Evolutionary conservation across 2,113 vertebrate genomes (phyloP).

Genomic region (Nothobranchius furzeri): DNA sequence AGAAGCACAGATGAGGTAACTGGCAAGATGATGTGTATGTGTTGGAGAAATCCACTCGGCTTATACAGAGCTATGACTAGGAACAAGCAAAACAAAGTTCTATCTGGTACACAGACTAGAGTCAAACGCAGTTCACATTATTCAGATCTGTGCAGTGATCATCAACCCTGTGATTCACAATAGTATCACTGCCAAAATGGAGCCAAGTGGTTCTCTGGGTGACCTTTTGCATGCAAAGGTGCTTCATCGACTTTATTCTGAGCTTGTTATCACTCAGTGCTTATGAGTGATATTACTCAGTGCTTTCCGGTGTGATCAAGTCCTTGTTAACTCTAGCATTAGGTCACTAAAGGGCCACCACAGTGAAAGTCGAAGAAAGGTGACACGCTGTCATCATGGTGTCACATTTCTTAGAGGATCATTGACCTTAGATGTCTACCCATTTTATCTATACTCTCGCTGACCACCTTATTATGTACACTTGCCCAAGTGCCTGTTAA

Average conservation of each 20-base stretch:
- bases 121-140: conserved; percentile 60
- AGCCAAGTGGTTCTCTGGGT: conserved; percentile 50
- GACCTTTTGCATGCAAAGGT: conserved; percentile 51
- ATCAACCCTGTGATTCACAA: conserved; percentile 53
- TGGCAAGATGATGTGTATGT: conserved; percentile 57
- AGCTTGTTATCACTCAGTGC: conserved; percentile 52
- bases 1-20: conserved; percentile 61
- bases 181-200: conserved; percentile 55
- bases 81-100: conserved; percentile 40
- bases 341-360: background rate
- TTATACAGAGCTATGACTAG: conserved; percentile 32
- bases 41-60: conserved; percentile 30
- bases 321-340: conserved; percentile 36
- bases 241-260: conserved; percentile 32
- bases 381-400: background rate
- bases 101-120: background rate
- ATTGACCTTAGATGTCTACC: background rate
- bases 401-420: background rate
- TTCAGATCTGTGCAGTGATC: conserved; percentile 44
- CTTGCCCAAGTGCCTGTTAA: too few species aligned
- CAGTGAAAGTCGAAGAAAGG: conserved; percentile 13
- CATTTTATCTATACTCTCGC: background rate
- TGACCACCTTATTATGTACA: too few species aligned
- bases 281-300: conserved; percentile 48
- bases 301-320: conserved; percentile 51